phyloP scores from a whole-genome alignment of 2,113 vertebrate species.

The Helogale parvula region DNA sequence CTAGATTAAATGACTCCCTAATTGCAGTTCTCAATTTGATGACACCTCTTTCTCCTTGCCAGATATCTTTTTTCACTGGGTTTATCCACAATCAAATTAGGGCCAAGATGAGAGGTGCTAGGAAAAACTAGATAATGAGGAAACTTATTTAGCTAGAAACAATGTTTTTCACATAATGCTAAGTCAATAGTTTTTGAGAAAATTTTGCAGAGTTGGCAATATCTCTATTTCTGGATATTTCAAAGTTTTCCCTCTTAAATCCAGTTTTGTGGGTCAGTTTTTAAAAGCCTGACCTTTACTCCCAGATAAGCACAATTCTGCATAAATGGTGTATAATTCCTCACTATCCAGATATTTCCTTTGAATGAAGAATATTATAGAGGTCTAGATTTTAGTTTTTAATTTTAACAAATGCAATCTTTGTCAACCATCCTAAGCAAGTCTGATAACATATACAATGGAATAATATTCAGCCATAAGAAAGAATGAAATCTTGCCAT shows the following conservation, averaged over 20 bases:
- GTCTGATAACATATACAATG: not conserved
- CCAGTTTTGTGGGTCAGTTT: not conserved
- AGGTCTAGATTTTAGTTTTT: not conserved
- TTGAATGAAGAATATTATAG: not conserved
- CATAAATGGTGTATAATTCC: not conserved
- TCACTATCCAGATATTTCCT: not conserved
- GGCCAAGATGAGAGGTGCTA: not conserved
- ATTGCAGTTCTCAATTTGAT: not conserved
- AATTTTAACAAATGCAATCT: not conserved
- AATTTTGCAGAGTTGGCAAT: not conserved
- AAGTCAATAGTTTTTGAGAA: not conserved
- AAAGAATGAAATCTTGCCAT: no score
- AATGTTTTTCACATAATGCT: not conserved
- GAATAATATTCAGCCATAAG: no score
- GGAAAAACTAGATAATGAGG: not conserved
- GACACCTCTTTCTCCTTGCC: not conserved
- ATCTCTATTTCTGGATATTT: not conserved
- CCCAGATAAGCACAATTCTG: not conserved
- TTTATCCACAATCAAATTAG: not conserved
- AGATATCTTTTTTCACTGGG: not conserved
- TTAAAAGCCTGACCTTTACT: not conserved
- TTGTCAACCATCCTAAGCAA: not conserved
- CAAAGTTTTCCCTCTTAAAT: not conserved
- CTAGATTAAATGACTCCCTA: not conserved
- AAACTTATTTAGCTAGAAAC: not conserved